phyloP scores from a whole-genome alignment of 2,113 vertebrate species.

The Planiliza haematocheilus region DNA sequence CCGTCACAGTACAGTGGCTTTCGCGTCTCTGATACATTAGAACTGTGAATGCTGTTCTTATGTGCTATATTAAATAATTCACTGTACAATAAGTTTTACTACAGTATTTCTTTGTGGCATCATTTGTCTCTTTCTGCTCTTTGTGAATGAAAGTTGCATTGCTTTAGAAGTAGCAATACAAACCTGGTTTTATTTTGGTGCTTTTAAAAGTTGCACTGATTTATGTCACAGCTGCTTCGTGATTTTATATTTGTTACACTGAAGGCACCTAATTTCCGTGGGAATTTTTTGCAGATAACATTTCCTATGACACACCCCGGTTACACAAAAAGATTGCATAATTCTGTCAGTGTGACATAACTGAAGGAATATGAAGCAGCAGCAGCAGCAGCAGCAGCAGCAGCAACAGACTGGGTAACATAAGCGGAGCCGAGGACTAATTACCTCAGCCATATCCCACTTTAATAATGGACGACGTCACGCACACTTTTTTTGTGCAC shows the following conservation, averaged over 20 bases:
- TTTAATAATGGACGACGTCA: conserved; percentile 55
- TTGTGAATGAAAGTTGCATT: background rate
- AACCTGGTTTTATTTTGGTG: conserved; percentile 33
- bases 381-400: background rate
- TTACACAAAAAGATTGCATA: conserved; percentile 51
- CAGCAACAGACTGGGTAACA: conserved; percentile 35
- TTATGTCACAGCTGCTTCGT: conserved; percentile 41
- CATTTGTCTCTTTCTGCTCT: too few species aligned
- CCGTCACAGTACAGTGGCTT: too few species aligned
- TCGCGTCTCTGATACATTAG: too few species aligned
- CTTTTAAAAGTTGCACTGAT: conserved; percentile 32
- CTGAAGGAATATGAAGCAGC: conserved; percentile 10
- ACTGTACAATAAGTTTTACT: too few species aligned
- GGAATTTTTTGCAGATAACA: conserved; percentile 50
- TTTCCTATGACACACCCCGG: conserved; percentile 36
- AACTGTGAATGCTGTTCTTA: background rate
- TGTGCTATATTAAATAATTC: too few species aligned
- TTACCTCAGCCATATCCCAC: conserved; percentile 52
- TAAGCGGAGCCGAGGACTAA: conserved; percentile 48
- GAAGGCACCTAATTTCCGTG: conserved; percentile 50
- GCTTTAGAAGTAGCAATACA: conserved; percentile 27
- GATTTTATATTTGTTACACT: conserved; percentile 36
- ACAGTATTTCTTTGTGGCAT: too few species aligned
- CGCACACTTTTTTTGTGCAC: conserved; percentile 46
- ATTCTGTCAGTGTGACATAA: conserved; percentile 68